Evolutionary conservation across 2,797 vertebrate species (phyloP), one percentile per base, ranked within the genome.

Genomic region (Ciconia nigra): DNA sequence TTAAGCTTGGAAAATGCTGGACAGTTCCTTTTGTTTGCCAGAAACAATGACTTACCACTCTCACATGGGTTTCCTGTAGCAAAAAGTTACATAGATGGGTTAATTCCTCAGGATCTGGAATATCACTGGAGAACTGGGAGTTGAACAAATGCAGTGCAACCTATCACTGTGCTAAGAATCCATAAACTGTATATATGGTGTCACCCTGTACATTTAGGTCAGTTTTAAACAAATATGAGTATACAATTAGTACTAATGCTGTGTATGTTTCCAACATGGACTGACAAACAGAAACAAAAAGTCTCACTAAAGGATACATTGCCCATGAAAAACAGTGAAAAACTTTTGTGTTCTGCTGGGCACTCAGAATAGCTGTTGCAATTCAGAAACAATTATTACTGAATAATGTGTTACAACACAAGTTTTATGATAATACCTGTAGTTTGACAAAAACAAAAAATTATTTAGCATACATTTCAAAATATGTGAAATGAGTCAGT

Each of bases 1-100:
- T 95, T 97, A 94, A 97, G 95, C 92, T 84, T 8, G 24, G 61
- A 49, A 93, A 91, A 88, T 65, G 95, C 95, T 97, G 95, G 96
- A 97, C 95, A 96, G 95, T 78, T 97, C 96, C 97, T 78, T 84
- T 47, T 41, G 37, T 62, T 55, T 46, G 31, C 58, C 73, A 63
- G 61, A 72, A 74, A 77, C 28, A 4, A 44, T 4, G 1, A 20
- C 51, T 69, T 83, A 5, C 29, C 46, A 24, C 46, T 47, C 11
- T 17, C 9, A 41, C 13, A 41, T 6, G 11, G 28, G 31, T 20
- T 80, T 92, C 49, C 72, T 67, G 41, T 15, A 37, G 41, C 13
- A 83, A 82, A 93, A 77, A 69, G 47, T 8, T 9, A 51, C 3
- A 62, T 0, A 93, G 29, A 44, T 39, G 37, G 51, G 39, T 90